These are phyloP conservation scores for Chunga burmeisteri DNA, from an alignment of 2,113 vertebrate genomes.

Conservation along the genomic window DNA sequence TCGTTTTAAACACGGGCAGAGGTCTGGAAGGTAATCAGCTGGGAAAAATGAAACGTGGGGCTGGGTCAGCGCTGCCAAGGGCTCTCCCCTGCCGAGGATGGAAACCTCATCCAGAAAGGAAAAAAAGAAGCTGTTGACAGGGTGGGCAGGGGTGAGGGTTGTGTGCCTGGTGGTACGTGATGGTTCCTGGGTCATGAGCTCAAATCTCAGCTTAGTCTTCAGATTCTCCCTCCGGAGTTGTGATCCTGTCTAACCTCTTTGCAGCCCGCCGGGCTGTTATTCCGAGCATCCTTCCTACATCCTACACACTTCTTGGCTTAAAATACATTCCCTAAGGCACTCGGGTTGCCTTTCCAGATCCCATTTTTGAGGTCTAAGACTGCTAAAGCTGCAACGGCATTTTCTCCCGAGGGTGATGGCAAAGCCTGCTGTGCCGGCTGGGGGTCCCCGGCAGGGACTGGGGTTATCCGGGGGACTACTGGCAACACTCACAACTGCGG, in stretches of 20 bases:
- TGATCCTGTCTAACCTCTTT: neutral
- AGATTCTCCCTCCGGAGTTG: neutral
- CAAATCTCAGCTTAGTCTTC: neutral
- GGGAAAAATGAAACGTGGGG: neutral
- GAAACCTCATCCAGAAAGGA: neutral
- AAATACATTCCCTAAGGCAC: neutral
- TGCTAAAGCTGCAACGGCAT: neutral
- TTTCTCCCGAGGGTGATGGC: neutral
- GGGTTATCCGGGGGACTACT: neutral
- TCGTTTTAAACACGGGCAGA: neutral
- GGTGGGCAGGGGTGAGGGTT: too few relatives aligned
- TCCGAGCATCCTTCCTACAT: neutral
- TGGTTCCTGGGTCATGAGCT: neutral
- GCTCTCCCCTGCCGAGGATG: neutral
- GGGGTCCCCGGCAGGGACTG: neutral
- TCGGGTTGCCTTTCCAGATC: neutral
- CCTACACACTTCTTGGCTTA: rapidly evolving
- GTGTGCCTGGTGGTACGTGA: neutral
- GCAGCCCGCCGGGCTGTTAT: neutral
- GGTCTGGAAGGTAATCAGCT: neutral
- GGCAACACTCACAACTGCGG: rapidly evolving
- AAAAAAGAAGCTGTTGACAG: too few relatives aligned
- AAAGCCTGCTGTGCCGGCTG: neutral
- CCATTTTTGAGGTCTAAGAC: neutral
- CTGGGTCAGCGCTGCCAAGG: neutral